Evolutionary conservation across 1,140 invertebrate species (phyloP).

Genomic region (Drosophila parabipectinata): DNA sequence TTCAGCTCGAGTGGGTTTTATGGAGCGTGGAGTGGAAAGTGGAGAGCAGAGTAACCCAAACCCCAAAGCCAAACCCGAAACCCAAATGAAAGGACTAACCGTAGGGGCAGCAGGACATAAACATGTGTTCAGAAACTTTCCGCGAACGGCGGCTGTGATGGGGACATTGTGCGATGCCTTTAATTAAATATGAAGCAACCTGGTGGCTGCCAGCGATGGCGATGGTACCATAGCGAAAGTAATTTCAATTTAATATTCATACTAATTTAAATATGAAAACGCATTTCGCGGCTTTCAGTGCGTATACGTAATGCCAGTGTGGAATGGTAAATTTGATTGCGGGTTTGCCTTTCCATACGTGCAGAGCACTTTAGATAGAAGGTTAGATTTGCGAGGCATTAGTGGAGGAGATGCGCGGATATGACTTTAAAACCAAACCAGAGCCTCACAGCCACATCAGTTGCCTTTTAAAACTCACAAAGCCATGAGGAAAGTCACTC

Average conservation of each 20-base stretch:
- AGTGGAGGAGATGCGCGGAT: constrained; percentile 16
- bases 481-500: constrained; percentile 15
- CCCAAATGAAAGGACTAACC: constrained; percentile 36
- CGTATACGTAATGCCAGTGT: constrained; percentile 55
- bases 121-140: constrained; percentile 43
- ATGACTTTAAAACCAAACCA: constrained; percentile 11
- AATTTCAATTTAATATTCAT: constrained; percentile 68
- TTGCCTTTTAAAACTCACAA: not conserved
- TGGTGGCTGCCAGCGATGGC: not conserved
- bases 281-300: constrained; percentile 26
- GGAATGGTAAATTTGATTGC: constrained; percentile 12
- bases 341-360: constrained; percentile 1
- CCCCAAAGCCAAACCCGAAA: constrained; percentile 10
- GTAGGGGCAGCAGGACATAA: constrained; percentile 43
- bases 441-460: not conserved
- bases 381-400: constrained; percentile 29
- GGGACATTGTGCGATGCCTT: constrained; percentile 26
- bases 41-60: constrained; percentile 1
- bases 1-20: constrained; percentile 54
- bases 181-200: constrained; percentile 59
- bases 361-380: constrained; percentile 33
- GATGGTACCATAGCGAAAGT: constrained; percentile 16
- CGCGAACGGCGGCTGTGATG: not conserved
- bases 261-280: constrained; percentile 56
- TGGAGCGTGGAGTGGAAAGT: constrained; percentile 3